Evolutionary conservation across 2,113 vertebrate genomes (phyloP).

Genomic region (Ceuthmochares aereus): DNA sequence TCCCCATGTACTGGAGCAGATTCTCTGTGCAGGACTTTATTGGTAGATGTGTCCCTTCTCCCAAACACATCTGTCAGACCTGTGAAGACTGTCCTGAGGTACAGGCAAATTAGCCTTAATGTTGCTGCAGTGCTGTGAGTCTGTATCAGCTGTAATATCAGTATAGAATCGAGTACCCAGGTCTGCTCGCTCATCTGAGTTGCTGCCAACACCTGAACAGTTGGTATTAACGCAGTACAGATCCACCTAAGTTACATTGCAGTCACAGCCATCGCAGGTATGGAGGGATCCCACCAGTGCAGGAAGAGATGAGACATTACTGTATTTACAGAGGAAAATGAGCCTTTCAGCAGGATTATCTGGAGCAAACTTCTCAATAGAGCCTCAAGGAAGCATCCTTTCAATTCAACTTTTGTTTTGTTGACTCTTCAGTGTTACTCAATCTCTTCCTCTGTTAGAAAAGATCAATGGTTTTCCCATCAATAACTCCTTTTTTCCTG

Average conservation of each 20-base stretch:
- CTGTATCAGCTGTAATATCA: background rate
- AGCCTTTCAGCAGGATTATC: constrained; percentile 9
- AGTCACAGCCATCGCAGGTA: background rate
- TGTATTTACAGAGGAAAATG: background rate
- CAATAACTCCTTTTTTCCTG: background rate
- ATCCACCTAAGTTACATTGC: background rate
- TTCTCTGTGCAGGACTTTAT: background rate
- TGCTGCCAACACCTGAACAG: background rate
- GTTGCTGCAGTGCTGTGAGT: background rate
- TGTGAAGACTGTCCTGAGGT: accelerated
- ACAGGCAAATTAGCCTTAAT: background rate
- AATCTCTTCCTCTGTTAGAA: background rate
- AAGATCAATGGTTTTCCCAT: background rate
- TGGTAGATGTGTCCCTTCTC: background rate
- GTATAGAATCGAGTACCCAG: background rate
- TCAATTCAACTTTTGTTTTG: background rate
- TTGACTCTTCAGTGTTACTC: background rate
- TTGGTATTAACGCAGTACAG: background rate
- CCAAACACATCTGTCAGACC: background rate
- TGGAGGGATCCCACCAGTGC: background rate
- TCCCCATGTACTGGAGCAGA: background rate
- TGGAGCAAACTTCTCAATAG: background rate
- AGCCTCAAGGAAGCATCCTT: background rate
- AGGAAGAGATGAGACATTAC: background rate
- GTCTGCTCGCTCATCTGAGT: background rate